A percentile compares a stretch with the other conserved stretches of the same genome.
Conservation (phyloP, 2,888 invertebrate species). For the Coelinius sp. region DNA sequence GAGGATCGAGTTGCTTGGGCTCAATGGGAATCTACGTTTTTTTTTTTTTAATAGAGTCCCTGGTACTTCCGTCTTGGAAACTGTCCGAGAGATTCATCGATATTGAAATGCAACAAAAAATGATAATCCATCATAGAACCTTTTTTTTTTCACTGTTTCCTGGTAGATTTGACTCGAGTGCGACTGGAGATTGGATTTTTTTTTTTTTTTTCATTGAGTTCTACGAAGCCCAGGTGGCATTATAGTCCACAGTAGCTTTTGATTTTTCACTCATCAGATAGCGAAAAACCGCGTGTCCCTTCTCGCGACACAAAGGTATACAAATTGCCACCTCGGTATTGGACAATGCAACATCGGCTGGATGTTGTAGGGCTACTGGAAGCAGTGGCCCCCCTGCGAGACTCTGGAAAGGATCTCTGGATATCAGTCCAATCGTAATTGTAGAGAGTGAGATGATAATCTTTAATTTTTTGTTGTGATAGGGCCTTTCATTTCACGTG, state of each 20-base stretch:
- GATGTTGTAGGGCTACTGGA: slow-evolving; percentile 32
- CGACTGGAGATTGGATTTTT: background rate
- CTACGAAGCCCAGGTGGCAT: slow-evolving; percentile 34
- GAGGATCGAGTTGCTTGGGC: slow-evolving; percentile 39
- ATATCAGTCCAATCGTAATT: background rate
- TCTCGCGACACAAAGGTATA: slow-evolving; percentile 54
- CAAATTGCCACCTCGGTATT: slow-evolving; percentile 57
- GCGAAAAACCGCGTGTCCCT: slow-evolving; percentile 51
- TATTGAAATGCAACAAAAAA: slow-evolving; percentile 17
- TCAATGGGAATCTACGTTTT: slow-evolving; percentile 35
- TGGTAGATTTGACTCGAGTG: background rate
- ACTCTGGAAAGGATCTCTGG: slow-evolving; percentile 6
- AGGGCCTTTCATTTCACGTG: background rate
- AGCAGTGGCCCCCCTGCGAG: background rate
- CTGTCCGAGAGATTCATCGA: slow-evolving; percentile 14
- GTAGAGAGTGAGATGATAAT: slow-evolving; percentile 14
- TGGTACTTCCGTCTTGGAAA: slow-evolving; percentile 33
- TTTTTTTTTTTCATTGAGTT: background rate
- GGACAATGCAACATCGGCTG: slow-evolving; percentile 54
- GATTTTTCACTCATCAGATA: slow-evolving; percentile 57
- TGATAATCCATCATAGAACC: background rate
- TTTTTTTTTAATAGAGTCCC: slow-evolving; percentile 29
- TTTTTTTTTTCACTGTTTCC: background rate
- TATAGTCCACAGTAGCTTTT: background rate
- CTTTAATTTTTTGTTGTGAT: background rate